These are phyloP conservation scores for Hirtodrosophila trivittata DNA, from an alignment of 2,888 invertebrate genomes.

Conservation along the genomic window DNA sequence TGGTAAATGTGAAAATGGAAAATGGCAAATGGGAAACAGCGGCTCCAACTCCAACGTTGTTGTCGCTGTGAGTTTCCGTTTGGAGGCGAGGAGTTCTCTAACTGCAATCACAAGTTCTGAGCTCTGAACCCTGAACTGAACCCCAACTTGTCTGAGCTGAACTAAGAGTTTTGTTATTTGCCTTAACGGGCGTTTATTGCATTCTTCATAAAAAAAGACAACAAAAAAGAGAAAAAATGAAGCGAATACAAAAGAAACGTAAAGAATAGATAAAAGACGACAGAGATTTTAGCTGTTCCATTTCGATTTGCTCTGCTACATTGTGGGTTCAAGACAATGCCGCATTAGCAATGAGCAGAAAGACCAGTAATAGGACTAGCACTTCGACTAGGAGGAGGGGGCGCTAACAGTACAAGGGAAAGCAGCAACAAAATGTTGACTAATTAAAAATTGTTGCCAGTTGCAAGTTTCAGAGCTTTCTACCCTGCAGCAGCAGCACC, in stretches of 20 bases:
- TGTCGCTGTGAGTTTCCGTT: slow-evolving; percentile 33
- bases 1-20: background rate
- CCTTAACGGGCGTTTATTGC: slow-evolving; percentile 19
- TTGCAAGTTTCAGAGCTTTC: slow-evolving; percentile 11
- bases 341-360: background rate
- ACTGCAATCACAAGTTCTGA: background rate
- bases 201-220: slow-evolving; percentile 29
- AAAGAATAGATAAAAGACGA: slow-evolving; percentile 17
- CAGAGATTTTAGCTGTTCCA: slow-evolving; percentile 29
- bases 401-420: slow-evolving; percentile 4
- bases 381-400: no score
- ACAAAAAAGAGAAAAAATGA: slow-evolving; percentile 3
- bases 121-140: background rate
- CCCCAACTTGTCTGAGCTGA: slow-evolving; percentile 9
- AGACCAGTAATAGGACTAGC: no score
- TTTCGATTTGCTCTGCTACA: slow-evolving; percentile 39
- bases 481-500: background rate
- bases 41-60: slow-evolving; percentile 9
- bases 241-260: no score
- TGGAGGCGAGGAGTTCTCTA: background rate
- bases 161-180: slow-evolving; percentile 13
- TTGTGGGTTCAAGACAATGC: slow-evolving; percentile 15
- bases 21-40: background rate
- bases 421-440: slow-evolving; percentile 47
- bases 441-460: slow-evolving; percentile 54